Evolutionary conservation across 2,113 vertebrate genomes (phyloP), one percentile per base, ranked within the genome.

Genomic region (Miniopterus natalensis): DNA sequence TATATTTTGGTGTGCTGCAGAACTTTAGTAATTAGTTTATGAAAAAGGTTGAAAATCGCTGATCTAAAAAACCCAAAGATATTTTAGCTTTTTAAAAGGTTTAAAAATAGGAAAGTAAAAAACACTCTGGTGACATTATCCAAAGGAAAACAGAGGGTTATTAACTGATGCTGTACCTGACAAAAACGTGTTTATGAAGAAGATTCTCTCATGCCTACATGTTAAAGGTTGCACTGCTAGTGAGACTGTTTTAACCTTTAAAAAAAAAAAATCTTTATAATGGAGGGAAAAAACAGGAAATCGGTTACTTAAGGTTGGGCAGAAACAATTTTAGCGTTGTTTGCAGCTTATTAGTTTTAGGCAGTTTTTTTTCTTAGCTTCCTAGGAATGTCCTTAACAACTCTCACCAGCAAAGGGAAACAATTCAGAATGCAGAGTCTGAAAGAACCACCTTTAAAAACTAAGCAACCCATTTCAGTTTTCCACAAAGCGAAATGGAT

Each of bases 281-380:
- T 59, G 20, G n/a, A 23, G 85, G 42, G 29, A 49, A 49, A 53
- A 96, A n/a, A 93, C 4, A 80, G 20, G n/a, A 20, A 68, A 31
- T 78, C 40, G 70, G 55, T 55, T 49, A 88, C 27, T 84, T 88
- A 70, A 74, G 49, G 66, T 5, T 66, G 78, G 88, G 11, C 23
- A 68, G 36, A 84, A 88, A 94, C 65, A 14, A 57, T 80, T 94
- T 89, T 59, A 55, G 27, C 89, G 49, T 89, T 70, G 40, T 73
- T n/a, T 77, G 61, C 51, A 84, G 25, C 40, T 45, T 80, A 40
- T 85, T 81, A 74, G 8, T 66, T 49, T 57, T 29, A 63, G 25
- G 42, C 11, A 79, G 51, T 75, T 84, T 87, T 20, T 87, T 31
- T 75, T 81, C 83, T 84, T 84, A 75, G 45, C 12, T 74, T 4